Conservation (phyloP, 2,113 vertebrate species). For the Symphodus melops region DNA sequence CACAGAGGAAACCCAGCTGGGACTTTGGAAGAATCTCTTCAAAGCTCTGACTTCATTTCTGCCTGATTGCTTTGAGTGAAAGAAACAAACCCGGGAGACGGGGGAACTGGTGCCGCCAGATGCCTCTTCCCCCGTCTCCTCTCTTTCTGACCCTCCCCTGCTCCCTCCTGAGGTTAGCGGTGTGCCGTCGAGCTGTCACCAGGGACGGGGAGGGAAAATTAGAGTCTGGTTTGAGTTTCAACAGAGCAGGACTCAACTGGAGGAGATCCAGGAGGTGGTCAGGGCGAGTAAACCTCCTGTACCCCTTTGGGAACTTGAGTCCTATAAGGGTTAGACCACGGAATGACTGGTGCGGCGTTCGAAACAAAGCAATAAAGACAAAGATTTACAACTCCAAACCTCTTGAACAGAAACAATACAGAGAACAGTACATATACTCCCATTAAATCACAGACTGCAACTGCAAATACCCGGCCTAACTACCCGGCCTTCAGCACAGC, state of each 20-base stretch:
- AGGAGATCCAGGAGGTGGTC: slow-evolving; percentile 14
- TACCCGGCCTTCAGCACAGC: slow-evolving; percentile 7
- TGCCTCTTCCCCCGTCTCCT: slow-evolving; percentile 14
- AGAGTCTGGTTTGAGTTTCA: slow-evolving; percentile 39
- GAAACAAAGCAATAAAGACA: slow-evolving; percentile 32
- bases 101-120: background rate
- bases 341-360: background rate
- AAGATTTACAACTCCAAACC: slow-evolving; percentile 10
- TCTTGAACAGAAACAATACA: slow-evolving; percentile 13
- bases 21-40: slow-evolving; percentile 16
- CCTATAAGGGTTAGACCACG: slow-evolving; percentile 2
- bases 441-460: slow-evolving; percentile 5
- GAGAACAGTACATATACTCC: background rate
- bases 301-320: background rate
- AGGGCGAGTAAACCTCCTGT: background rate
- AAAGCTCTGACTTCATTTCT: slow-evolving; percentile 45
- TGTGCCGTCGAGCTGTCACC: slow-evolving; percentile 51
- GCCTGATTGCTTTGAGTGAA: slow-evolving; percentile 46
- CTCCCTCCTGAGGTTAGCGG: slow-evolving; percentile 27
- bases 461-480: slow-evolving; percentile 8
- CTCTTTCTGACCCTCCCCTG: background rate
- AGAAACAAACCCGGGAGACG: slow-evolving; percentile 24
- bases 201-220: slow-evolving; percentile 40
- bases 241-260: slow-evolving; percentile 23
- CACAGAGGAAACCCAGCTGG: slow-evolving; percentile 26